Evolutionary conservation across 2,888 invertebrate genomes (phyloP).

Genomic region (Drosophila ustulata): DNA sequence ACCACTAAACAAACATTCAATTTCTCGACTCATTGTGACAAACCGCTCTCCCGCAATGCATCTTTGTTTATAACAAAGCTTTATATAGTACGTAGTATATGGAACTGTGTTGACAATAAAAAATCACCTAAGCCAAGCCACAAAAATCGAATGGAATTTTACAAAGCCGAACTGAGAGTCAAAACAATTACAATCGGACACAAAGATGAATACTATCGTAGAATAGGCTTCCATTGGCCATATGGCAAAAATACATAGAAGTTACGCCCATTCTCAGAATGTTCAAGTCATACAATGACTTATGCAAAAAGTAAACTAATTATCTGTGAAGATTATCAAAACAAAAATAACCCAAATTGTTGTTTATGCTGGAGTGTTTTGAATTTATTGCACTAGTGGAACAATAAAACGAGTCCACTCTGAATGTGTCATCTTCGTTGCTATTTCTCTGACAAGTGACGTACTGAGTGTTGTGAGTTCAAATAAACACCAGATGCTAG

Average conservation of each 20-base stretch:
- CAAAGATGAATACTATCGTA: background rate
- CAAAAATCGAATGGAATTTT: conserved; percentile 3
- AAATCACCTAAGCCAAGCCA: conserved; percentile 6
- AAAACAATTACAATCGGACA: conserved; percentile 3
- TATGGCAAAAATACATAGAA: background rate
- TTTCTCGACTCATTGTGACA: conserved; percentile 15
- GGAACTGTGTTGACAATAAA: conserved; percentile 6
- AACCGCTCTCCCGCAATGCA: conserved; percentile 8
- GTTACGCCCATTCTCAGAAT: background rate
- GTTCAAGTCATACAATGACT: background rate
- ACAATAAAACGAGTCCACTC: conserved; percentile 5
- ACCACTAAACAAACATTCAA: conserved; percentile 8
- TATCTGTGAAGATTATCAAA: background rate
- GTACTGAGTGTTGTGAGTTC: background rate
- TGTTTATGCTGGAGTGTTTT: background rate
- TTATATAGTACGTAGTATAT: background rate
- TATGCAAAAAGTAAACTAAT: background rate
- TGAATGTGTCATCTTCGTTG: conserved; percentile 4
- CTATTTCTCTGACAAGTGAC: conserved; percentile 1
- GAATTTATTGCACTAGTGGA: background rate
- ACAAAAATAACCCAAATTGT: background rate
- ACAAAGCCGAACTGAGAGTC: conserved; percentile 1
- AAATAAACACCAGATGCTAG: background rate
- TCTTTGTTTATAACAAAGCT: conserved; percentile 7
- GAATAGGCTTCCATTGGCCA: background rate